phyloP scores from a whole-genome alignment of 2,797 vertebrate species.

The Paratrypauchen microcephalus region DNA sequence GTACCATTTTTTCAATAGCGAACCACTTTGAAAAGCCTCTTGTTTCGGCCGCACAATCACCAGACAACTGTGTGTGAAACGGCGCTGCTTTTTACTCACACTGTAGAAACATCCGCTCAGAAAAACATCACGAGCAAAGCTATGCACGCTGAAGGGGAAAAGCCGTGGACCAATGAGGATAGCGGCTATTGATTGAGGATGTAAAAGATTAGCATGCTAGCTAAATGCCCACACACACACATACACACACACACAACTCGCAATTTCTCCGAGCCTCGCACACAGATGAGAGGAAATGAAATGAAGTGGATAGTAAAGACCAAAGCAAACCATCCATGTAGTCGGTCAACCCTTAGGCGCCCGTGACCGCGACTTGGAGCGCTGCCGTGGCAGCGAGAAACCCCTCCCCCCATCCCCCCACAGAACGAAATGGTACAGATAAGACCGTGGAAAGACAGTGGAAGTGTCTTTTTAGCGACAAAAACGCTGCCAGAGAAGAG shows the following conservation, averaged over 20 bases:
- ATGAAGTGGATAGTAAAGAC: slow-evolving; percentile 59
- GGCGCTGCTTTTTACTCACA: slow-evolving; percentile 46
- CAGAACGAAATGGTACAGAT: slow-evolving; percentile 30
- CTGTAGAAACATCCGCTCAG: slow-evolving; percentile 47
- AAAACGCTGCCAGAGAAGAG: neutral
- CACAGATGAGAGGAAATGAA: slow-evolving; percentile 50
- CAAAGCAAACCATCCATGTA: slow-evolving; percentile 77
- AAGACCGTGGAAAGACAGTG: slow-evolving; percentile 3
- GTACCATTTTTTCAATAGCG: slow-evolving; percentile 72
- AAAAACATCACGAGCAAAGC: slow-evolving; percentile 41
- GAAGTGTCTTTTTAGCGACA: slow-evolving; percentile 59
- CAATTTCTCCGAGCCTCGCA: slow-evolving; percentile 19
- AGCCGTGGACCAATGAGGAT: slow-evolving; percentile 40
- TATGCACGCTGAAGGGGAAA: slow-evolving; percentile 56
- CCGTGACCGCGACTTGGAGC: slow-evolving; percentile 68
- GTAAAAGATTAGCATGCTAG: slow-evolving; percentile 30
- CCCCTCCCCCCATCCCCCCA: slow-evolving; percentile 18
- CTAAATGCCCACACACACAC: slow-evolving; percentile 8
- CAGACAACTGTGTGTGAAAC: slow-evolving; percentile 25
- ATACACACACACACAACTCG: slow-evolving; percentile 7
- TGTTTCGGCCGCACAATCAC: slow-evolving; percentile 47
- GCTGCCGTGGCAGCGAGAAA: slow-evolving; percentile 44
- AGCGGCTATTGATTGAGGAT: slow-evolving; percentile 30
- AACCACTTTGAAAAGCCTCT: slow-evolving; percentile 50
- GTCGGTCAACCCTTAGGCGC: slow-evolving; percentile 65